Conservation (phyloP, 2,888 invertebrate species). For the Microctonus aethiopoides region DNA sequence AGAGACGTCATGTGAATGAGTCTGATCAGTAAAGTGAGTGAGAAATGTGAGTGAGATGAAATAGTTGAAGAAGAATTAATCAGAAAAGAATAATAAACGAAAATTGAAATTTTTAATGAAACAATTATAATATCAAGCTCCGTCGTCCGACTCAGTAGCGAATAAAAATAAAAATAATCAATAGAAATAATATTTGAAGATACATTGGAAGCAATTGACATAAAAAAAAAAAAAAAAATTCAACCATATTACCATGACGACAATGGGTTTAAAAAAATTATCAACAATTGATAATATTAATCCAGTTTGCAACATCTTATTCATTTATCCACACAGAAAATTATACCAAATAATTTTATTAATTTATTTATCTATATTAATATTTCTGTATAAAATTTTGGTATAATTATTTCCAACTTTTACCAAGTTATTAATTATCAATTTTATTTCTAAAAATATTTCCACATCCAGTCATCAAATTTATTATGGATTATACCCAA, state of each 20-base stretch:
- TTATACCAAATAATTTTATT: too few species aligned
- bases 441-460: not conserved
- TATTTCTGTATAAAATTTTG: too few species aligned
- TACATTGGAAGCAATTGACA: not conserved
- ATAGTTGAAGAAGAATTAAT: slow-evolving; percentile 29
- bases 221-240: too few species aligned
- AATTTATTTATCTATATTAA: too few species aligned
- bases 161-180: slow-evolving; percentile 39
- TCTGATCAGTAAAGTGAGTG: slow-evolving; percentile 30
- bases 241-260: not conserved
- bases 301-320: not conserved
- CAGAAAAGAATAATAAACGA: slow-evolving; percentile 22
- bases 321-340: not conserved
- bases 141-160: slow-evolving; percentile 64
- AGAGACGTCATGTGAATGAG: slow-evolving; percentile 11
- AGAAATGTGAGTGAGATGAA: slow-evolving; percentile 35
- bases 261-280: too few species aligned
- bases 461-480: not conserved
- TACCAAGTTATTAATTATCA: not conserved
- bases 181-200: slow-evolving; percentile 31
- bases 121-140: slow-evolving; percentile 53
- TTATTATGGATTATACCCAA: not conserved
- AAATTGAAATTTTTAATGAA: slow-evolving; percentile 27
- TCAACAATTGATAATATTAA: not conserved
- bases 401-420: not conserved